Base-by-base conservation (phyloP, 2,113 vertebrate genomes). In the Hypomesus transpacificus region DNA sequence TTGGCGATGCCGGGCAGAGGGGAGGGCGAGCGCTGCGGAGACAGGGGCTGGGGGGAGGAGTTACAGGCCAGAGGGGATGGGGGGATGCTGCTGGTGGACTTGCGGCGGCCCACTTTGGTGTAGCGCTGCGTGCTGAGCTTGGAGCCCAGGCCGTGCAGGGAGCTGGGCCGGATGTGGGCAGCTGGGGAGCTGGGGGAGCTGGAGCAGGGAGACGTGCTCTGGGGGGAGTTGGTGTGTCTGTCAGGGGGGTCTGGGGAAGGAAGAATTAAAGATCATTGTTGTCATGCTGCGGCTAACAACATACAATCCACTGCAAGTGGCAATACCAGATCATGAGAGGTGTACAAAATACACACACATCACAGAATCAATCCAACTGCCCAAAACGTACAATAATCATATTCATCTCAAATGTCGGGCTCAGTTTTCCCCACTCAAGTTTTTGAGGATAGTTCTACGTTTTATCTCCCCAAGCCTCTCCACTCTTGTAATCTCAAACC, bases 21-120 rank as follows among this genome's bases (percentile, higher is more conserved):
- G 0, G 96, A 97, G 0, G 95, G 94, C 0, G 95, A 94, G 52
- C 93, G 93, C 28, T 96, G 95, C 0, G 97, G 97, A 0, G 96
- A 97, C 17, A 94, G 86, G 0, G 94, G 94, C 75, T 94, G 94
- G 3, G 92, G 86, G 2, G 91, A 91, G 0, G 95, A 94, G 14
- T 91, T 95, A 86, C 96, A 96, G 77, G 97, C 96, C 69, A 99
- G 86, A 0, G 97, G 97, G 0, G 97, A 98, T 0, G 96, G 97
- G 0, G 97, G 97, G 77, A 99, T 98, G 87, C 94, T 98, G 92
- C 97, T 98, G 77, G 96, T 97, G 14, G 97, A 98, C 85, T 98
- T 98, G 66, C 97, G 93, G 1, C 97, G 95, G 14, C 94, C 94
- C 3, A 92, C 90, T 85, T 96, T 98, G 64, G 84, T 86, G 85